phyloP scores from a whole-genome alignment of 1,140 invertebrate species.

The Drosophila murphyi region DNA sequence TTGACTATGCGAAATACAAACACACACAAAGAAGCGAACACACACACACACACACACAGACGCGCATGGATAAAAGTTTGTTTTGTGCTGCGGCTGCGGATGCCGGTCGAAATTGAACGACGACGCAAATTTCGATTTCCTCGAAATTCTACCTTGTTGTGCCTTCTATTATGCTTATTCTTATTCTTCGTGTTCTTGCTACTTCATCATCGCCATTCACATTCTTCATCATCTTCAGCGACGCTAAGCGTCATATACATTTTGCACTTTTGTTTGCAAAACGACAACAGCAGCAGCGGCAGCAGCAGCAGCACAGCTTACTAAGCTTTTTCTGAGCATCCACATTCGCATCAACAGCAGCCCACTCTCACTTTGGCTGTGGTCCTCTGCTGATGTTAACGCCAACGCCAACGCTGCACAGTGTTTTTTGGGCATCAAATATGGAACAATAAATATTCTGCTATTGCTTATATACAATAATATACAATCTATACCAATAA shows the following conservation, averaged over 20 bases:
- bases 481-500: too few relatives aligned
- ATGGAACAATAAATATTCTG: not conserved
- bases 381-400: slow-evolving; percentile 27
- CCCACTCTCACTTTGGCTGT: slow-evolving; percentile 45
- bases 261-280: slow-evolving; percentile 72
- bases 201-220: slow-evolving; percentile 43
- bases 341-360: slow-evolving; percentile 44
- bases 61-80: slow-evolving; percentile 39
- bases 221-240: slow-evolving; percentile 39
- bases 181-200: slow-evolving; percentile 56
- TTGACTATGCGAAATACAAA: slow-evolving; percentile 46
- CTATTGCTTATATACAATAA: not conserved
- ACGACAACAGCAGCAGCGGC: slow-evolving; percentile 47
- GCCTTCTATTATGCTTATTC: slow-evolving; percentile 76
- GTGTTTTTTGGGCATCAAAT: slow-evolving; percentile 17
- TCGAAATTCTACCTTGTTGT: slow-evolving; percentile 76
- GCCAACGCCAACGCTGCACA: slow-evolving; percentile 40
- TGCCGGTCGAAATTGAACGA: slow-evolving; percentile 67
- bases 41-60: slow-evolving; percentile 27
- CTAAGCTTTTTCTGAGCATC: slow-evolving; percentile 73
- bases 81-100: slow-evolving; percentile 45
- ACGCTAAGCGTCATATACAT: slow-evolving; percentile 40
- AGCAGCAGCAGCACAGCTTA: slow-evolving; percentile 63
- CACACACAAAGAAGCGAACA: slow-evolving; percentile 18
- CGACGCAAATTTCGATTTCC: slow-evolving; percentile 80